Evolutionary conservation across 2,797 vertebrate species (phyloP).

Genomic region (Rallus crepitans): DNA sequence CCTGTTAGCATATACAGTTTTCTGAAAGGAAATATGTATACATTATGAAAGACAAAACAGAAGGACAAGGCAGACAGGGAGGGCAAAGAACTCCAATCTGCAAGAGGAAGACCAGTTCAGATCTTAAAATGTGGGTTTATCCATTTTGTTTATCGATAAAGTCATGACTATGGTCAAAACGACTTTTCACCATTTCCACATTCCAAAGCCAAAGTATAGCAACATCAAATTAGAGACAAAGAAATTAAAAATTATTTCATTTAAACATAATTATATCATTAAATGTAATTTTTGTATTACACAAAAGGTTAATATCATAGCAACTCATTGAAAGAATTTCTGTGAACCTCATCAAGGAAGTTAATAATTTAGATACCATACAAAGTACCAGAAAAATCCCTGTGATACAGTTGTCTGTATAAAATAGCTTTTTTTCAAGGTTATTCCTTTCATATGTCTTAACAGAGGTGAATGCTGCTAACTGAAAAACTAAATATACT

Average conservation of each 20-base stretch:
- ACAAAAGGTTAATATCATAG: constrained; percentile 61
- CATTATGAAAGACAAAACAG: background rate
- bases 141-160: background rate
- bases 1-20: background rate
- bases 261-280: constrained; percentile 37
- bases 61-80: background rate
- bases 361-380: constrained; percentile 63
- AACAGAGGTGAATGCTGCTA: constrained; percentile 59
- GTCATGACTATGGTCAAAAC: background rate
- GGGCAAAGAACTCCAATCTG: background rate
- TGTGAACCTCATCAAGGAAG: constrained; percentile 45
- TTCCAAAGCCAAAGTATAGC: background rate
- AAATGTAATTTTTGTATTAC: constrained; percentile 41
- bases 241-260: background rate
- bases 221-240: constrained; percentile 11
- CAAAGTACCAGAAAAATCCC: constrained; percentile 23
- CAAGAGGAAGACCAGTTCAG: background rate
- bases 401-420: background rate
- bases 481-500: constrained; percentile 51
- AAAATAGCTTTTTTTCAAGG: constrained; percentile 57
- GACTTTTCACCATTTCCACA: background rate
- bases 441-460: constrained; percentile 63
- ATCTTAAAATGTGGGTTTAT: background rate
- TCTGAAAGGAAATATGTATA: background rate
- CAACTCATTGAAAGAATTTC: constrained; percentile 35